Conservation (phyloP, 1,140 invertebrate species). For the Drosophila watanabei region DNA sequence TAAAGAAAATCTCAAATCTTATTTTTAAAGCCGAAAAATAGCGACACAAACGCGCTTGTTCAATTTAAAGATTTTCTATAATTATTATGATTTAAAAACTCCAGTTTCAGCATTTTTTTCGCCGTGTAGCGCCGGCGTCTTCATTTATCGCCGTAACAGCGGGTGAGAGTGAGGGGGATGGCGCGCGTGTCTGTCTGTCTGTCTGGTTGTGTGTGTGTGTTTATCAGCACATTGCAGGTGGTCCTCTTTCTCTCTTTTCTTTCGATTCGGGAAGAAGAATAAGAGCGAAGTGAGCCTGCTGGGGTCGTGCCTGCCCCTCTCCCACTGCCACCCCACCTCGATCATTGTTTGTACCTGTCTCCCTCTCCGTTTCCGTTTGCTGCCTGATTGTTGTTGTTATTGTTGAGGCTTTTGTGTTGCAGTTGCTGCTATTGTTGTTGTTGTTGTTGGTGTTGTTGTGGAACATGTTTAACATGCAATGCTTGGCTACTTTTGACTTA, state of each 20-base stretch:
- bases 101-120: background rate
- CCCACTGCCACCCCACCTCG: constrained; percentile 2
- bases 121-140: constrained; percentile 75
- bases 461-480: constrained; percentile 80
- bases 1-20: background rate
- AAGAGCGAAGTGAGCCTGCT: constrained; percentile 24
- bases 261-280: constrained; percentile 22
- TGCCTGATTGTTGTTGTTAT: constrained; percentile 22
- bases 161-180: constrained; percentile 20
- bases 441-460: constrained; percentile 37
- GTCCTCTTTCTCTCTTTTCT: constrained; percentile 48
- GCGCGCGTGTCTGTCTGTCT: constrained; percentile 11
- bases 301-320: constrained; percentile 21
- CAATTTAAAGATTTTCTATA: background rate
- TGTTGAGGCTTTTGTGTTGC: constrained; percentile 9
- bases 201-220: constrained; percentile 49
- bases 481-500: constrained; percentile 65
- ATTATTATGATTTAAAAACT: background rate
- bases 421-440: constrained; percentile 14
- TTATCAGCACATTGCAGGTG: constrained; percentile 83
- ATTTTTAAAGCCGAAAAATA: too few relatives aligned
- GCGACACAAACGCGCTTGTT: too few relatives aligned
- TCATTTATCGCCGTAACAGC: constrained; percentile 66
- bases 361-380: constrained; percentile 59
- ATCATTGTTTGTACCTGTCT: constrained; percentile 19